Base-by-base conservation (phyloP, 2,113 vertebrate genomes). In the Hippocampus mohnikei region DNA sequence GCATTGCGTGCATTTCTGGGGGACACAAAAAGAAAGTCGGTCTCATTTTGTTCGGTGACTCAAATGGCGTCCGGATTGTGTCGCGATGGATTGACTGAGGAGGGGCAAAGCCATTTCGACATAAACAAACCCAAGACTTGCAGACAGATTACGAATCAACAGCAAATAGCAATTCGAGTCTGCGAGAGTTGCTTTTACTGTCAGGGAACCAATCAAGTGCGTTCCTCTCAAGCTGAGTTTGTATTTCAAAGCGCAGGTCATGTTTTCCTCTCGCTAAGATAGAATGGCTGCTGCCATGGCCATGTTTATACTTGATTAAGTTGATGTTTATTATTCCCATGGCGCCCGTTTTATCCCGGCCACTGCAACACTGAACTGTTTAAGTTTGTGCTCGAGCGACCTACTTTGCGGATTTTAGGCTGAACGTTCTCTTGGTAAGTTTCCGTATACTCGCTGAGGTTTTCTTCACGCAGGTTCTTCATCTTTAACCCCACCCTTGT, bases 401-500 rank as follows among this genome's bases (percentile, higher is more conserved):
- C 75, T 62, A 44, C 53, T 62, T 3, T 0, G 40, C 13, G 71
- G 62, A 82, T 81, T 77, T 76, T 68, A 75, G 69, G 77, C 72
- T 69, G 71, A 80, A 82, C 67, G 69, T 75, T 69, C 64, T 78
- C 74, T 67, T 25, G 8, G 61, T 75, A 74, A 79, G 79, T 80
- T 80, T 33, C 33, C 33, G 33, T 33, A 18, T 33, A 9, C 58
- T 33, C 15, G 5, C 15, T 58, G 13, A 42, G 0, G 1, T 65
- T 65, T 65, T 25, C 23, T 42, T 64, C 37, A 6, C 61, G 42
- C 20, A 63, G 11, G 20, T 25, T 65, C 21, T 25, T 2, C 10
- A 13, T 61, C 42, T 66, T 53, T 41, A 15, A 21, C 16, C 21
- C 18, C 13, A 61, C 29, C 25, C 25, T 42, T 10, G 42, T 13